These are phyloP conservation scores for Hydraecia micacea DNA, from an alignment of 2,888 invertebrate species.

Conservation along the genomic window DNA sequence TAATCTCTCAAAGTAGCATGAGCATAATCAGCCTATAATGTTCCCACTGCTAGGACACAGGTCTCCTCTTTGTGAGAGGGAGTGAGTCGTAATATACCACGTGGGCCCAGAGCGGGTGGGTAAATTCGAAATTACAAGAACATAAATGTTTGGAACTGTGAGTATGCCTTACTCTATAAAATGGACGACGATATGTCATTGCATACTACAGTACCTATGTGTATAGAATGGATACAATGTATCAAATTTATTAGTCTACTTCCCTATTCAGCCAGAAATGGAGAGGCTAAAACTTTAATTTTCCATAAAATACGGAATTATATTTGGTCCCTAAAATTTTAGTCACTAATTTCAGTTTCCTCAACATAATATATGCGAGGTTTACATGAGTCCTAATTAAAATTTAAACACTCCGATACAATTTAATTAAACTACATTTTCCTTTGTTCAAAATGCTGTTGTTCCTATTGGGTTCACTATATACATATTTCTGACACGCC, in stretches of 20 bases:
- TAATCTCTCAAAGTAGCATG: neutral
- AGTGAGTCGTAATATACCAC: too few relatives aligned
- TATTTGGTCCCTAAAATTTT: slow-evolving; percentile 2
- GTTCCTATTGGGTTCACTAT: neutral
- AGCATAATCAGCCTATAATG: too few relatives aligned
- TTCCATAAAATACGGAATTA: neutral
- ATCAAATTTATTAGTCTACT: neutral
- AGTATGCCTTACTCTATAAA: neutral
- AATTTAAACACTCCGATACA: slow-evolving; percentile 15
- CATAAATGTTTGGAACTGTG: neutral
- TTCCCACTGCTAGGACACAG: too few relatives aligned
- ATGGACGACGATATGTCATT: neutral
- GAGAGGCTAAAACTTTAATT: neutral
- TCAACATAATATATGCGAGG: slow-evolving; percentile 19
- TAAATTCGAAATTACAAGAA: neutral
- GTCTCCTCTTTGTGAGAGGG: too few relatives aligned
- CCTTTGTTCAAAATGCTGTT: neutral
- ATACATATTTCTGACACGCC: neutral
- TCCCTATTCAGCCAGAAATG: neutral
- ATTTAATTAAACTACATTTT: slow-evolving; percentile 9
- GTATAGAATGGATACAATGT: neutral
- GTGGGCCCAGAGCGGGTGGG: too few relatives aligned
- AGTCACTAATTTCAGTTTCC: slow-evolving; percentile 6
- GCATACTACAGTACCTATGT: neutral
- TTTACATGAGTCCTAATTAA: slow-evolving; percentile 29